Conservation (phyloP, 2,113 vertebrate species). For the Platysternon megacephalum region DNA sequence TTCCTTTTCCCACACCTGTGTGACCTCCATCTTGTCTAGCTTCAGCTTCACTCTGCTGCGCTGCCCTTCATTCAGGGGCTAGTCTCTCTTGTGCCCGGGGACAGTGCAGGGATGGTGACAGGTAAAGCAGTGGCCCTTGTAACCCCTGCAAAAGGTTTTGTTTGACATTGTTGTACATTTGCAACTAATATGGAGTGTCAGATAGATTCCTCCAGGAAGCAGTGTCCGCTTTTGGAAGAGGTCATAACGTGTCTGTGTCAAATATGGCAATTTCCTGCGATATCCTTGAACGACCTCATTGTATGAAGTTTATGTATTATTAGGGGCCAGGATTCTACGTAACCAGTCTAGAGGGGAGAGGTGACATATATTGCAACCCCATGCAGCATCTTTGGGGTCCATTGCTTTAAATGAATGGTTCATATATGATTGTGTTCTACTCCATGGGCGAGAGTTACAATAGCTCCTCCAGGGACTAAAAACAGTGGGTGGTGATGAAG, state of each 20-base stretch:
- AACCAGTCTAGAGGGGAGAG: no score
- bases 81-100: neutral
- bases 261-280: no score
- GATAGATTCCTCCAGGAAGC: slow-evolving; percentile 14
- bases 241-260: neutral
- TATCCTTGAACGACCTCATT: no score
- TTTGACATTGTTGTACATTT: slow-evolving; percentile 23
- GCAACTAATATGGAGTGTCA: neutral
- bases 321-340: no score
- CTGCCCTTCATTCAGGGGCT: neutral
- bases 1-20: neutral
- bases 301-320: no score
- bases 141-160: neutral
- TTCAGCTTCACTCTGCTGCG: neutral
- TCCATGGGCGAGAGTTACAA: no score
- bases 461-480: no score
- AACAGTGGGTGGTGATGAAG: no score
- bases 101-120: neutral
- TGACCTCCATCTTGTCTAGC: neutral
- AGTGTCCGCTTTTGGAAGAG: slow-evolving; percentile 34
- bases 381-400: no score
- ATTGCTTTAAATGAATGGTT: no score
- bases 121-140: neutral
- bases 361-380: no score
- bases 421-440: no score